Base-by-base conservation (phyloP, 2,113 vertebrate species). In the Carassius auratus region DNA sequence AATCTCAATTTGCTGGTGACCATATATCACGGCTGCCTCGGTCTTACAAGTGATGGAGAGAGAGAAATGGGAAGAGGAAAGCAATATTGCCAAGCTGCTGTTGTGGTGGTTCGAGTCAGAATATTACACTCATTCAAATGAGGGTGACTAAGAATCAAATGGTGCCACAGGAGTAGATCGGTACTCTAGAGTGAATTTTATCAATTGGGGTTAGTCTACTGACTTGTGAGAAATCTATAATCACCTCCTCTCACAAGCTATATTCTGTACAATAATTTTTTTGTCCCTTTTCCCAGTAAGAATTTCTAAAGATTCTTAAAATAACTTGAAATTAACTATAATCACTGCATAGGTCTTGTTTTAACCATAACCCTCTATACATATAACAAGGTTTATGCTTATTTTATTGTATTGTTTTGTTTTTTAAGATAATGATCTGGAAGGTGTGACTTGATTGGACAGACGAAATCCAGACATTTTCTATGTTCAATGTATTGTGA, bases 1-100 rank as follows among this genome's bases (percentile, higher is more conserved):
- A 94, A 94, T 94, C 92, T 93, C 92, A 93, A 93, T 94, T 93
- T 93, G 89, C 89, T 55, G 91, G 89, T 88, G 91, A 93, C 91
- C 91, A 92, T 94, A 91, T 93, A 91, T 93, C 91, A 93, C 90
- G 85, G 90, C 89, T 87, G 86, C 88, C 89, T 85, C 84, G 84
- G 66, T 91, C 88, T 88, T 57, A 87, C 2, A n/a, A 77, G 89
- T 90, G 90, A 13, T 77, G 83, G 85, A 90, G 86, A 88, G 87
- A 86, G 87, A 86, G 61, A 82, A 81, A 88, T 90, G 15, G 81
- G 84, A 87, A 90, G 84, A 88, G 87, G 84, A 81, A 84, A 82
- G 86, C 86, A 85, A 61, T 87, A 86, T 86, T 92, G 90, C 89
- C 91, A 92, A 88, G 79, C 87, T 91, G 91, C 89, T 92, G 90